phyloP scores from a whole-genome alignment of 2,113 vertebrate species.

The Echinops telfairi region DNA sequence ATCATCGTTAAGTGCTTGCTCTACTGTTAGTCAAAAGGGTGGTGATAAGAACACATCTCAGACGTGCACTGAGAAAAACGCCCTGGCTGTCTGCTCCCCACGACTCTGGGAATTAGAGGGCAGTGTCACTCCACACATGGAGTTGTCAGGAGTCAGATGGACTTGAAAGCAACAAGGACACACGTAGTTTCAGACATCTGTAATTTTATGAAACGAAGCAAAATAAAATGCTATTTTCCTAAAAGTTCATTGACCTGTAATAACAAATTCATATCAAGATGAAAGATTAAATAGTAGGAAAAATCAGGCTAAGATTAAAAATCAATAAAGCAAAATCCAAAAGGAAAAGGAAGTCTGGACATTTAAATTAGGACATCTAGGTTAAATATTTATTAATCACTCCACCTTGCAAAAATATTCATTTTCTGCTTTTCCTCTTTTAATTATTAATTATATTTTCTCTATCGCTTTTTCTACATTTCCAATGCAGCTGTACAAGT shows the following conservation, averaged over 20 bases:
- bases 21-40: neutral
- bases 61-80: neutral
- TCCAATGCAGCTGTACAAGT: neutral
- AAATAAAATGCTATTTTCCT: conserved; percentile 50
- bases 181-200: neutral
- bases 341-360: conserved; percentile 51
- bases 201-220: conserved; percentile 50
- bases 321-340: conserved; percentile 34
- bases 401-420: neutral
- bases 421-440: conserved; percentile 21
- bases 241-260: neutral
- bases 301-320: conserved; percentile 8
- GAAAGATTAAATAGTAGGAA: conserved; percentile 20
- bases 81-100: neutral
- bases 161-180: neutral
- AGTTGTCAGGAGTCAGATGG: neutral
- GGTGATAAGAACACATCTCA: neutral
- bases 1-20: neutral
- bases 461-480: neutral
- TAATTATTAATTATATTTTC: neutral
- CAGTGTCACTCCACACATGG: neutral
- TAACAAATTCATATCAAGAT: conserved; percentile 18
- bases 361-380: neutral
- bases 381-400: neutral
- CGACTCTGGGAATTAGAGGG: neutral